A percentile compares a stretch with the other conserved stretches of the same genome.
phyloP scores from a whole-genome alignment of 2,797 vertebrate species.

The Oreochromis mossambicus region DNA sequence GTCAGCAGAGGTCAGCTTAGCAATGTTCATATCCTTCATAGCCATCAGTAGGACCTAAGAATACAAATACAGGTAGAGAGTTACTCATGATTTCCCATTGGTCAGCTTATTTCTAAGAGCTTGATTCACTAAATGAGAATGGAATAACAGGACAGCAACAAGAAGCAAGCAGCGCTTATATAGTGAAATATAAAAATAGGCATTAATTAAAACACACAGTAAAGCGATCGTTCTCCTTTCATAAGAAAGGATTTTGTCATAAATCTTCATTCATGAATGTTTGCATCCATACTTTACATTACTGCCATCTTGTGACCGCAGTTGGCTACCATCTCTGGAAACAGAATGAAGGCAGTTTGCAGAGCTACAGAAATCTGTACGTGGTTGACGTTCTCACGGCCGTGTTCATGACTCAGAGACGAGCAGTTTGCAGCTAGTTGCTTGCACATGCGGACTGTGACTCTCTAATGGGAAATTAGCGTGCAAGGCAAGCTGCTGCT shows the following conservation, averaged over 20 bases:
- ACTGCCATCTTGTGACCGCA: not conserved
- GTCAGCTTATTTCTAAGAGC: not conserved
- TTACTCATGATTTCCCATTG: not conserved
- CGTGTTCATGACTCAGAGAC: rapidly evolving
- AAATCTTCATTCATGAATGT: not conserved
- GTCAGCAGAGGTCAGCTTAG: slow-evolving; percentile 82
- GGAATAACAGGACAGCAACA: not conserved
- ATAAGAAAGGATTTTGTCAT: not conserved
- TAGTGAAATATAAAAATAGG: not conserved
- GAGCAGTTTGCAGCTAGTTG: not conserved
- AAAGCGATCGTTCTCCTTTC: not conserved
- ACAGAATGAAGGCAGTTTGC: not conserved
- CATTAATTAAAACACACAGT: not conserved
- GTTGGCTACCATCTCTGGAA: not conserved
- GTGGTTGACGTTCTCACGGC: rapidly evolving
- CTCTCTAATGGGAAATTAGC: rapidly evolving
- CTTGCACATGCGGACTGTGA: not conserved
- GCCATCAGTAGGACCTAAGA: slow-evolving; percentile 84
- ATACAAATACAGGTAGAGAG: not conserved
- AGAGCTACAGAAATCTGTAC: not conserved
- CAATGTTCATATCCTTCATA: slow-evolving; percentile 90
- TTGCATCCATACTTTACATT: not conserved
- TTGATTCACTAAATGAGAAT: not conserved
- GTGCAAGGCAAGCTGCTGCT: not conserved
- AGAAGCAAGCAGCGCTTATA: not conserved